These are phyloP conservation scores for Lepidurus packardi DNA, from an alignment of 1,140 invertebrate genomes.

Conservation along the genomic window DNA sequence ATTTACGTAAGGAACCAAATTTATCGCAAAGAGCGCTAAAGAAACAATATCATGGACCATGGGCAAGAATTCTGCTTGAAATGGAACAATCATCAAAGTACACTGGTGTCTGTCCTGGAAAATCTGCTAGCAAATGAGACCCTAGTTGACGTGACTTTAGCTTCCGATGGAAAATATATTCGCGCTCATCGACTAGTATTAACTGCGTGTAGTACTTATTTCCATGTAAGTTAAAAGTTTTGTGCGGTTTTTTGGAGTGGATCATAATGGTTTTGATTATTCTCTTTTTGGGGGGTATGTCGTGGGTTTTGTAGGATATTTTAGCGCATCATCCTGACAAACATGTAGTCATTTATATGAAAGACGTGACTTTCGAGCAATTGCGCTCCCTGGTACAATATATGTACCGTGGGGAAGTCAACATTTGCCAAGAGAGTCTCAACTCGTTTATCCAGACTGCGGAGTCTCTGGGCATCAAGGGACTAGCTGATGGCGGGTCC, in stretches of 20 bases:
- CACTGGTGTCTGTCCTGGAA: conserved; percentile 84
- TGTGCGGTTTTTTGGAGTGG: no score
- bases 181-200: conserved; percentile 90
- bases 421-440: conserved; percentile 31
- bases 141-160: conserved; percentile 85
- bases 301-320: conserved; percentile 38
- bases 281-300: conserved; percentile 33
- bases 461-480: conserved; percentile 32
- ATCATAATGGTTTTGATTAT: neutral
- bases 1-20: neutral
- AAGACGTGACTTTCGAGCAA: conserved; percentile 29
- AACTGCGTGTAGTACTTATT: conserved; percentile 89
- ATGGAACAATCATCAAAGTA: conserved; percentile 92
- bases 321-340: conserved; percentile 20
- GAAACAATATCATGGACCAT: conserved; percentile 45
- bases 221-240: conserved; percentile 61
- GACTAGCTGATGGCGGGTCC: conserved; percentile 39
- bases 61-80: conserved; percentile 89
- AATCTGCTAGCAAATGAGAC: conserved; percentile 80
- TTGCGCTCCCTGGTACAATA: conserved; percentile 30
- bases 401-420: conserved; percentile 33
- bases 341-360: conserved; percentile 26
- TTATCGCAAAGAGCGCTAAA: neutral
- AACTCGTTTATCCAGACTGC: conserved; percentile 29
- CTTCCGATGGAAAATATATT: conserved; percentile 81